Base-by-base conservation (phyloP, 2,113 vertebrate species). In the Callocephalon fimbriatum region DNA sequence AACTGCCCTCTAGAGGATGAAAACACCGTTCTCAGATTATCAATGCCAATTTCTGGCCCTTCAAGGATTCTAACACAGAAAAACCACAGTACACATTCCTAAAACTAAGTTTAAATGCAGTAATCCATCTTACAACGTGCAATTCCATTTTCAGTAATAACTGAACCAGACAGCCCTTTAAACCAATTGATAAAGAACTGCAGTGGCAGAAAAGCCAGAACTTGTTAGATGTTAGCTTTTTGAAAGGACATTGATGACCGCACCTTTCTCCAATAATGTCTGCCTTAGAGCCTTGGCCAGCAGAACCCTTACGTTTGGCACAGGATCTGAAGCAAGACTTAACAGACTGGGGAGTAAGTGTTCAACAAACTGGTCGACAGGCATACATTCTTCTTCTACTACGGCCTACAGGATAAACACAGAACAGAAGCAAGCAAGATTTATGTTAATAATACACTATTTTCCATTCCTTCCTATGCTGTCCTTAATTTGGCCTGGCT, bases 191-290 rank as follows among this genome's bases (percentile, higher is more conserved):
- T 25, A 4, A 15, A 6, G 13, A 20, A 12, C 44, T 31, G 61
- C 7, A 10, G 15, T 8, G 31, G 35, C 90, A 77, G 22, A 31
- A 67, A 29, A 37, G 73, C 26, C 25, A 44, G 31, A 2, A 1
- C 7, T 80, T 10, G 8, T 0, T 2, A 74, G 40, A 9, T 3
- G 4, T 3, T 3, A 7, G 32, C 26, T 48, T 47, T 58, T 26
- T 16, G 50, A 18, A 27, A 58, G 25, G 44, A 53, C 67, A 45
- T 12, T 4, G 35, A 18, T 5, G 38, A 75, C 16, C 85, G 1
- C 91, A 99, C 99, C 98, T 99, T 99, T 99, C 96, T 99, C 99
- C 98, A 99, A 68, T 15, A 99, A 92, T 0, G 98, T 99, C 96
- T 99, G 99, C 50, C 98, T 96, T 7, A 99, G 98, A 10, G 99